Percentiles rank a stretch among this genome's conserved stretches.
phyloP scores from a whole-genome alignment of 2,888 invertebrate species.

The Calliopum simillimum region DNA sequence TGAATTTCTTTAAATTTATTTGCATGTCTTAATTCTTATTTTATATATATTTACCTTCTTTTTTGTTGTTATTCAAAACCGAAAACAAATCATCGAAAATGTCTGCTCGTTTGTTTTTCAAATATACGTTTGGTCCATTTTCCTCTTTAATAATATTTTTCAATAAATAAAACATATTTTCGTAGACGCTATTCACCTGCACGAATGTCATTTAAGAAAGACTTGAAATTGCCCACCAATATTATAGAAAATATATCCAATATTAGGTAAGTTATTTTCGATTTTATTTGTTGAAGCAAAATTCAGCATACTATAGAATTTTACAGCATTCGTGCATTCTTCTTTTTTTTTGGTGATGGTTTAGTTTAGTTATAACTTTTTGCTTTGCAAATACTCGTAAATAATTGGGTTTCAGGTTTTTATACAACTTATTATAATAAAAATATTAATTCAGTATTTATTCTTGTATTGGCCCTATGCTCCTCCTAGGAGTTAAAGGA shows the following conservation, averaged over 20 bases:
- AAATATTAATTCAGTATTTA: too few species aligned
- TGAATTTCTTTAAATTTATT: constrained; percentile 23
- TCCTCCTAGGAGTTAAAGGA: too few species aligned
- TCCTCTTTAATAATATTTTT: constrained; percentile 53
- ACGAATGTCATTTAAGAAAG: constrained; percentile 85
- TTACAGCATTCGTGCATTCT: constrained; percentile 14
- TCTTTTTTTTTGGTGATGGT: constrained; percentile 35
- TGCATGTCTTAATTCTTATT: constrained; percentile 37
- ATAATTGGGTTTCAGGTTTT: too few species aligned
- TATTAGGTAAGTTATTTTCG: constrained; percentile 75
- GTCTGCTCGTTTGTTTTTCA: constrained; percentile 43
- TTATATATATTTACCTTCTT: constrained; percentile 33
- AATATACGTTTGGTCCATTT: constrained; percentile 43
- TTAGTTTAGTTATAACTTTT: constrained; percentile 21
- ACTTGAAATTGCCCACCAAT: constrained; percentile 82
- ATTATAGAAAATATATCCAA: constrained; percentile 81
- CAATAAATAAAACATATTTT: constrained; percentile 55
- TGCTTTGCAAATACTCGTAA: too few species aligned
- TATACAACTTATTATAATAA: too few species aligned
- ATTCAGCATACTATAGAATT: background rate
- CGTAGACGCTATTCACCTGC: constrained; percentile 87
- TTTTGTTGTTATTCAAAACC: constrained; percentile 38
- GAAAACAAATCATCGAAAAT: constrained; percentile 34
- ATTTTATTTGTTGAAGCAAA: constrained; percentile 11
- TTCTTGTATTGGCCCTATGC: too few species aligned